Conservation (phyloP, 2,113 vertebrate species). For the Mugil cephalus region DNA sequence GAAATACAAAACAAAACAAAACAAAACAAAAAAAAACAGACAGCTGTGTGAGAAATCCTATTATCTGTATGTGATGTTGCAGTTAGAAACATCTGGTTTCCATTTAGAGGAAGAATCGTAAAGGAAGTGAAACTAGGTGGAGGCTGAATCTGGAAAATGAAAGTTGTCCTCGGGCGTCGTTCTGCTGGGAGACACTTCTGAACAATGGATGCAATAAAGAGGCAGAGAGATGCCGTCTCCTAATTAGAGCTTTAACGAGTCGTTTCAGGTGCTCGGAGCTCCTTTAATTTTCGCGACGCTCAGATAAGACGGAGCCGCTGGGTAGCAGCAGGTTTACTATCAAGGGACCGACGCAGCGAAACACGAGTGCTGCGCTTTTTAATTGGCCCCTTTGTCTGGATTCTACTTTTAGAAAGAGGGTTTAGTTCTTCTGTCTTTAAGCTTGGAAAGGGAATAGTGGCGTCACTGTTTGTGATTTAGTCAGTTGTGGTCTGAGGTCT, state of each 20-base stretch:
- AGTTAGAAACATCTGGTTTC: background rate
- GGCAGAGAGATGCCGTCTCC: constrained; percentile 25
- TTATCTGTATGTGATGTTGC: background rate
- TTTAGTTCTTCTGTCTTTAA: background rate
- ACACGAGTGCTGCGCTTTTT: constrained; percentile 48
- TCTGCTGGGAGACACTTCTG: constrained; percentile 27
- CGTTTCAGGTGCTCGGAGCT: constrained; percentile 44
- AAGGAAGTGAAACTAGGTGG: too few species aligned
- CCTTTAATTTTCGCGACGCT: constrained; percentile 42
- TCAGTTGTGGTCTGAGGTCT: background rate
- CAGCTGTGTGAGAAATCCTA: background rate
- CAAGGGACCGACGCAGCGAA: constrained; percentile 30
- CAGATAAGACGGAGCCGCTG: constrained; percentile 44
- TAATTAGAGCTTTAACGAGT: constrained; percentile 60
- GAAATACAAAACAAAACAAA: too few species aligned
- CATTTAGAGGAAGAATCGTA: background rate
- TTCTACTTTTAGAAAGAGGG: constrained; percentile 13
- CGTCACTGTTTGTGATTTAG: background rate
- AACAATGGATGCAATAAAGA: constrained; percentile 48
- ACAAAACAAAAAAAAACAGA: background rate
- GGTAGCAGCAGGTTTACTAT: constrained; percentile 44
- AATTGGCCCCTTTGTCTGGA: constrained; percentile 59
- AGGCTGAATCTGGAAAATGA: background rate
- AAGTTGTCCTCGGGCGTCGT: constrained; percentile 26
- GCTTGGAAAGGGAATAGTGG: background rate